Evolutionary conservation across 2,113 vertebrate genomes (phyloP).

Genomic region (Ranitomeya imitator): DNA sequence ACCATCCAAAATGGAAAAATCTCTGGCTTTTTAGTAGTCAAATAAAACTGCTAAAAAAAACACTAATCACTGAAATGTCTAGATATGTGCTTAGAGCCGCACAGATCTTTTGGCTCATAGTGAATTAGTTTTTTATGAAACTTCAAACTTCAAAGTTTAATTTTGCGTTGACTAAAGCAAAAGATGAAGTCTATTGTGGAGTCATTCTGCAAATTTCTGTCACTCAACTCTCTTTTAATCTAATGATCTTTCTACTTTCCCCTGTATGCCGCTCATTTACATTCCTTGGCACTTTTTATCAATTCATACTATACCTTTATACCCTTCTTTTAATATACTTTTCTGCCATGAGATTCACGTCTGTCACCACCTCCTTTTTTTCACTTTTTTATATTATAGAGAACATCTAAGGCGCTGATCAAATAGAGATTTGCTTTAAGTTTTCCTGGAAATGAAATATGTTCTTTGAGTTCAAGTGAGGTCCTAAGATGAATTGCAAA

Average conservation of each 20-base stretch:
- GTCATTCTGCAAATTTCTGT: constrained; percentile 47
- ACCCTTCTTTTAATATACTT: constrained; percentile 49
- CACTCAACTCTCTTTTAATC: constrained; percentile 51
- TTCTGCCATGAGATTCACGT: constrained; percentile 39
- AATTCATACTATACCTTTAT: constrained; percentile 47
- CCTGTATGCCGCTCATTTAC: constrained; percentile 34
- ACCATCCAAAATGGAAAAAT: not conserved
- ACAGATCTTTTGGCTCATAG: constrained; percentile 23
- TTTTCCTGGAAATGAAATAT: constrained; percentile 9
- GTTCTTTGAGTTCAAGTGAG: constrained; percentile 19
- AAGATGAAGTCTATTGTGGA: constrained; percentile 45
- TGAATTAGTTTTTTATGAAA: constrained; percentile 51
- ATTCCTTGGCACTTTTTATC: constrained; percentile 53
- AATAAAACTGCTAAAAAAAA: not conserved
- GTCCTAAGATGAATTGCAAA: not conserved
- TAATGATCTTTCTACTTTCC: constrained; percentile 45
- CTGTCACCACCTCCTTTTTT: constrained; percentile 45
- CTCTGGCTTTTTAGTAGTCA: not conserved
- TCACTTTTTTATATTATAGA: constrained; percentile 37
- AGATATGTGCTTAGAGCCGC: not conserved
- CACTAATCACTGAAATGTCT: constrained; percentile 34
- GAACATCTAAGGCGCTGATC: constrained; percentile 48
- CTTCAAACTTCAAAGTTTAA: constrained; percentile 53
- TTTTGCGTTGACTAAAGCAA: constrained; percentile 41
- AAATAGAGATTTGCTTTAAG: constrained; percentile 41